Conservation (phyloP, 2,888 invertebrate species). For the Lithophane socia region DNA sequence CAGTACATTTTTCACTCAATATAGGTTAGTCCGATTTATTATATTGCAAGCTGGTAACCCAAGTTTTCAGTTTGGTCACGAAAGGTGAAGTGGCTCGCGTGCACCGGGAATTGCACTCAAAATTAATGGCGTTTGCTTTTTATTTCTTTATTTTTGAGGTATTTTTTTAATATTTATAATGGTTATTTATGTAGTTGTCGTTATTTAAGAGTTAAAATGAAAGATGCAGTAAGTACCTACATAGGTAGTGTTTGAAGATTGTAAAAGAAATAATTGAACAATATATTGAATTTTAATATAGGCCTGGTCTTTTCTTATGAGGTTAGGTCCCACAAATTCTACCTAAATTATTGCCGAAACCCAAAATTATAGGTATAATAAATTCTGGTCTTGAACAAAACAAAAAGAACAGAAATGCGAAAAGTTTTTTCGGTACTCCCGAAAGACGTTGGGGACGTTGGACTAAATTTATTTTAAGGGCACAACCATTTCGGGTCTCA, state of each 20-base stretch:
- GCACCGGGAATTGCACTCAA: constrained; percentile 43
- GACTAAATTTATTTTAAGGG: constrained; percentile 41
- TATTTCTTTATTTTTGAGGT: constrained; percentile 14
- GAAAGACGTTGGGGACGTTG: constrained; percentile 34
- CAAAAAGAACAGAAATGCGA: constrained; percentile 35
- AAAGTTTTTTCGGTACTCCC: constrained; percentile 45
- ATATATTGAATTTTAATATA: too few relatives aligned
- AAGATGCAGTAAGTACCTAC: background rate
- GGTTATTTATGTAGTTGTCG: background rate
- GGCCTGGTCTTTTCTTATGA: background rate
- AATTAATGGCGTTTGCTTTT: constrained; percentile 36
- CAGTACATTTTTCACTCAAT: constrained; percentile 48
- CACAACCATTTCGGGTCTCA: constrained; percentile 7
- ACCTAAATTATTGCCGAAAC: constrained; percentile 10
- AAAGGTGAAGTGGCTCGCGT: constrained; percentile 53
- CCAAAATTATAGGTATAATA: constrained; percentile 12
- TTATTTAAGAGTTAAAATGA: background rate
- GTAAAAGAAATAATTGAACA: background rate
- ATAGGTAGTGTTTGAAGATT: background rate
- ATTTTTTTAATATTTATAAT: background rate
- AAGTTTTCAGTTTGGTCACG: constrained; percentile 57
- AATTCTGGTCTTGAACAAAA: constrained; percentile 15
- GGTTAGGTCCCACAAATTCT: background rate
- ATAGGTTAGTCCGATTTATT: constrained; percentile 49
- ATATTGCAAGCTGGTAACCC: constrained; percentile 36